Evolutionary conservation across 2,113 vertebrate species (phyloP), one percentile per base, ranked within the genome.

Genomic region (Heterotilapia buettikoferi): DNA sequence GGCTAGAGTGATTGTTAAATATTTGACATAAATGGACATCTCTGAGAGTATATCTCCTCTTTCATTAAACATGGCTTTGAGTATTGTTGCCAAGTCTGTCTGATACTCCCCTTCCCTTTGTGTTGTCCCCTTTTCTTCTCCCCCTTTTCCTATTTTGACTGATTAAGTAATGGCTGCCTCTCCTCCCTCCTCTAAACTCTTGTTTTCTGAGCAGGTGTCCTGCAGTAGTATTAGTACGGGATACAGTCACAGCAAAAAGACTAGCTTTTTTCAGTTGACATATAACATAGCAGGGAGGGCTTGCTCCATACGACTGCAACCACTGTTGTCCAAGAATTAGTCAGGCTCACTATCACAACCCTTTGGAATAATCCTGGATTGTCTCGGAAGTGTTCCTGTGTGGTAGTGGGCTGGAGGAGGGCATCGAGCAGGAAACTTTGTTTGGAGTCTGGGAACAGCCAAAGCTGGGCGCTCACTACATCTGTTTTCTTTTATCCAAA

Each of bases 361-460:
- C 71, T 88, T 68, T 90, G 94, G 91, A 94, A 93, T 90, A 91
- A 90, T 90, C 82, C 78, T 63, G 88, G 78, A 85, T 89, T 87
- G 82, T 90, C 80, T 93, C 24, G 1, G 2, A 73, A 47, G 59
- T 80, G 63, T 38, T 86, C 63, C 82, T 88, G 84, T 86, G 73
- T 80, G 82, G 80, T 86, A 31, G 50, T 68, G 83, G 54, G 84
- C 89, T 81, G 86, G 76, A 85, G 83, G 40, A 38, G 86, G 82
- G 43, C 53, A 68, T 88, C 85, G 81, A 88, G 82, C 84, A 86
- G 84, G 89, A 88, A 82, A 92, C 88, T 84, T 90, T 93, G 93
- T 96, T 96, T 96, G 96, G 96, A 96, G 95, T 96, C 86, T 96
- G 96, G 94, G 95, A 96, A 95, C 94, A 73, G 90, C 91, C 86